These are phyloP conservation scores for Spodoptera littoralis DNA, from an alignment of 2,888 invertebrate genomes.

Conservation along the genomic window DNA sequence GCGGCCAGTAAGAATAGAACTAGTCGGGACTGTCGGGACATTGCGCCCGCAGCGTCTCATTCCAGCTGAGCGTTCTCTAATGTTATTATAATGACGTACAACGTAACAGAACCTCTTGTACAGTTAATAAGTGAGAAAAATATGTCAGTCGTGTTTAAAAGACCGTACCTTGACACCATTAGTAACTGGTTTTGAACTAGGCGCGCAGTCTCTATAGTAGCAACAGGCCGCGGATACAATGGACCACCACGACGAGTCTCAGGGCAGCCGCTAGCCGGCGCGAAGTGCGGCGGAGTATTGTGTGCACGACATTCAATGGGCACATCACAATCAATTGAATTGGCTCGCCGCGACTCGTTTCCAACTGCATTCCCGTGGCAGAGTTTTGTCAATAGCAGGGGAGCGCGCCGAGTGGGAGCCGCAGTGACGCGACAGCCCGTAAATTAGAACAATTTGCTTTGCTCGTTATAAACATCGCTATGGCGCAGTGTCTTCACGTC, in stretches of 20 bases:
- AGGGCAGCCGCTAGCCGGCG: no score
- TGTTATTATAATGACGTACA: neutral
- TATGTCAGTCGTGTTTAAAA: constrained; percentile 32
- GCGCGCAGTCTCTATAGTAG: constrained; percentile 34
- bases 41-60: constrained; percentile 12
- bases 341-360: constrained; percentile 11
- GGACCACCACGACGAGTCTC: constrained; percentile 13
- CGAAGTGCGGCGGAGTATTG: neutral
- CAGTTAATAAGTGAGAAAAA: constrained; percentile 20
- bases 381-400: constrained; percentile 36
- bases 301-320: constrained; percentile 5
- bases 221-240: constrained; percentile 39
- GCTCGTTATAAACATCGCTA: constrained; percentile 16
- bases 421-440: constrained; percentile 5
- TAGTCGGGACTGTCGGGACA: constrained; percentile 4
- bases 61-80: neutral
- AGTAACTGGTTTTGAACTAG: constrained; percentile 41
- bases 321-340: constrained; percentile 29
- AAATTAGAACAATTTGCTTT: constrained; percentile 22
- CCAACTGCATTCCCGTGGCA: constrained; percentile 14
- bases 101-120: constrained; percentile 1
- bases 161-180: constrained; percentile 47
- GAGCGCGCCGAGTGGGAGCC: constrained; percentile 18
- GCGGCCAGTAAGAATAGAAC: no score
- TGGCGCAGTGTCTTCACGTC: constrained; percentile 14